Conservation (phyloP, 2,113 vertebrate genomes). For the Catharus fuscescens region DNA sequence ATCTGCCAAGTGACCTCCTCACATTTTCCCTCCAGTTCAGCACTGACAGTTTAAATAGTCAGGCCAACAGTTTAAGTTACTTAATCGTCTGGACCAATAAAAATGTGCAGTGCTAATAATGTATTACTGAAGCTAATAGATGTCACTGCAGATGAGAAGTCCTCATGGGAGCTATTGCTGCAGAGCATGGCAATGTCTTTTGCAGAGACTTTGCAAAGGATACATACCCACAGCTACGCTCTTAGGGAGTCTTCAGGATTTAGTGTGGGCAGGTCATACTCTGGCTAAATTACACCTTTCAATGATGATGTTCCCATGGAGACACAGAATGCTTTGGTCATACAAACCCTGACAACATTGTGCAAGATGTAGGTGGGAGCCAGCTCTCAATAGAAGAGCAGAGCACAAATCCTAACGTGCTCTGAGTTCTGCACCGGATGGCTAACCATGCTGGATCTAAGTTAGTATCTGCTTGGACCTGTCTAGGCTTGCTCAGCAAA, state of each 20-base stretch:
- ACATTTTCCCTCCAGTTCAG: neutral
- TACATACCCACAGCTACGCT: neutral
- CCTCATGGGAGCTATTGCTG: neutral
- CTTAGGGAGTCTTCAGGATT: neutral
- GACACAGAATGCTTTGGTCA: neutral
- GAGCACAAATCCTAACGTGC: neutral
- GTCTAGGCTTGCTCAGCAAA: neutral
- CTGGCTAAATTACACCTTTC: neutral
- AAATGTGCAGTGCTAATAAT: neutral
- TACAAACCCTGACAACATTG: neutral
- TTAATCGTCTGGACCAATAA: accelerated
- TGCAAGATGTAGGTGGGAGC: neutral
- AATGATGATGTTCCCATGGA: neutral
- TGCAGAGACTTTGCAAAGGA: neutral
- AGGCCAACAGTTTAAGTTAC: neutral
- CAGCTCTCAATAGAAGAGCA: neutral
- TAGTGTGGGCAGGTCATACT: neutral
- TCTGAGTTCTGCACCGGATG: neutral
- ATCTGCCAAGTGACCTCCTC: neutral
- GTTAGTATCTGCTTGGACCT: neutral
- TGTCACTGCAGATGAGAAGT: neutral
- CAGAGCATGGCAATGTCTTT: neutral
- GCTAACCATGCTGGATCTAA: neutral
- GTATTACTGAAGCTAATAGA: neutral
- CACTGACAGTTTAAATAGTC: neutral